Evolutionary conservation across 2,113 vertebrate species (phyloP).

Genomic region (Recurvirostra avosetta): DNA sequence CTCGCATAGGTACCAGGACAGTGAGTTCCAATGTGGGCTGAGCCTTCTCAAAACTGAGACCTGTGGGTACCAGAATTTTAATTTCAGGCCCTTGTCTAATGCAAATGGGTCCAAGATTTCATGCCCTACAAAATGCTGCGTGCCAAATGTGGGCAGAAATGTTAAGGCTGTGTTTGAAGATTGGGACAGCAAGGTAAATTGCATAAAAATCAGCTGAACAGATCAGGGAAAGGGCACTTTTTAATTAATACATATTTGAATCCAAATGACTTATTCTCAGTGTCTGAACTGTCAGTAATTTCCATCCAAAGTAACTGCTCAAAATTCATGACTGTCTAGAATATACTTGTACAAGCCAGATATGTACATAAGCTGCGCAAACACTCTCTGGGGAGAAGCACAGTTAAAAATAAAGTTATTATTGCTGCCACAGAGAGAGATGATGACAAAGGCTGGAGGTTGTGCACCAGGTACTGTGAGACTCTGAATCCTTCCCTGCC

Average conservation of each 20-base stretch:
- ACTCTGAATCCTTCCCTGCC: not conserved
- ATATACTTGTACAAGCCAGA: not conserved
- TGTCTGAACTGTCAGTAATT: slow-evolving; percentile 29
- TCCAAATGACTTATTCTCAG: not conserved
- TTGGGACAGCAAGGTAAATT: not conserved
- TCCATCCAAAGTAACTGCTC: slow-evolving; percentile 27
- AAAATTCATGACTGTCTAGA: slow-evolving; percentile 25
- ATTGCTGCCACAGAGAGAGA: not conserved
- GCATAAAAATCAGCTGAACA: not conserved
- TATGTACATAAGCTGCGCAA: not conserved
- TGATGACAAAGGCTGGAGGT: not conserved
- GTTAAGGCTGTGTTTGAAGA: not conserved
- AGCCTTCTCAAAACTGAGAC: not conserved
- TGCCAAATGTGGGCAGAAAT: not conserved
- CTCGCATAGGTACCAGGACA: not conserved
- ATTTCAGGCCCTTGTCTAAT: not conserved
- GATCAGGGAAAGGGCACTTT: not conserved
- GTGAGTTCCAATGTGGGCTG: not conserved
- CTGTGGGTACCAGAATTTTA: not conserved
- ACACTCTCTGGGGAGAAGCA: slow-evolving; percentile 3
- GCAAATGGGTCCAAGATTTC: not conserved
- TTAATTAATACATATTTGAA: not conserved
- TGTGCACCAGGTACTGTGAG: not conserved
- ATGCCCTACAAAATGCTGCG: not conserved
- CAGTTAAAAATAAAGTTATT: slow-evolving; percentile 41